Evolutionary conservation across 2,113 vertebrate genomes (phyloP), one percentile per base, ranked within the genome.

Genomic region (Tor tambroides): DNA sequence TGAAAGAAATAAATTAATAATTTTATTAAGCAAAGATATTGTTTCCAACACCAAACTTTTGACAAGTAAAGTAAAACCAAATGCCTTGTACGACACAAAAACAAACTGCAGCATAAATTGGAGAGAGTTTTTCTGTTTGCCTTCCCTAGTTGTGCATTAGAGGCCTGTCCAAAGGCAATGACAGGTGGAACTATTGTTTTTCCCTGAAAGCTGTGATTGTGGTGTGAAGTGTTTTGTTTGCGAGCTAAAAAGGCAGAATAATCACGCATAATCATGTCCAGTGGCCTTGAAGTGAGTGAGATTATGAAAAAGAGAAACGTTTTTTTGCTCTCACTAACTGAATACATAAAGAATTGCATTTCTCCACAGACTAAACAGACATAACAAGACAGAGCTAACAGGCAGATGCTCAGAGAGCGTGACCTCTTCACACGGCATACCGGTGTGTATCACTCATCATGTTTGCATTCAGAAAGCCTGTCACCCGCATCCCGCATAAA

Each of bases 221-320:
- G 35, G 56, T 65, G 28, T 82, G 51, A 78, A 87, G 86, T 83
- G 72, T 56, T 83, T 67, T 87, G 80, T 87, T 87, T 84, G 75
- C 23, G 5, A 59, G 46, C 41, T 23, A 6, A 30, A 28, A 38
- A 15, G 7, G 35, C 49, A 56, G 17, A 78, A 38, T 59, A 14
- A 59, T 61, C 23, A 61, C 5, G 49, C 49, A 79, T 35, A 56
- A 59, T 38, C 46, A 59, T 35, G 54, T 35, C 49, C 54, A 26
- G 35, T 80, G 56, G 54, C 78, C 72, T 76, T 46, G 5, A 46
- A 41, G 11, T 41, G 23, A 12, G 10, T 6, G 28, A 54, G 17
- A 32, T 56, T 28, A 56, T 26, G 3, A 41, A 26, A 61, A 80
- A 41, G 28, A 23, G 5, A 30, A 41, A 26, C 43, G 32, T 63